phyloP scores from a whole-genome alignment of 2,113 vertebrate species.

The Pseudorectes ferrugineus region DNA sequence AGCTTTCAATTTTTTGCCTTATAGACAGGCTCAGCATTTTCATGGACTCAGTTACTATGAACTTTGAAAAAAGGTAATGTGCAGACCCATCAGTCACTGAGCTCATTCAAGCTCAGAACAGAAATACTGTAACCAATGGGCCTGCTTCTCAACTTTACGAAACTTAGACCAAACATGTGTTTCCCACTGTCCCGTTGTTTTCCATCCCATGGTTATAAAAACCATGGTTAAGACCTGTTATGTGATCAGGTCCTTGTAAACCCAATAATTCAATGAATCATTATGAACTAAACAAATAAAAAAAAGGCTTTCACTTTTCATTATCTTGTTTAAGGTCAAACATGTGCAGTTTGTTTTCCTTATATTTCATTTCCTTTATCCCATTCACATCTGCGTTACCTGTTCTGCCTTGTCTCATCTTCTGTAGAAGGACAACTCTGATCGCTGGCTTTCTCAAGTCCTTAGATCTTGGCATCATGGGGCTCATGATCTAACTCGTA shows the following conservation, averaged over 20 bases:
- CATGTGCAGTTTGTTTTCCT: background rate
- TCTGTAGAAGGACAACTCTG: background rate
- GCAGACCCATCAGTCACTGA: background rate
- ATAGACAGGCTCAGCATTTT: background rate
- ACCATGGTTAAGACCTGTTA: background rate
- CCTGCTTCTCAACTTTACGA: background rate
- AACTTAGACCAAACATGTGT: background rate
- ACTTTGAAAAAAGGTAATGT: background rate
- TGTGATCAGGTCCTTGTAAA: background rate
- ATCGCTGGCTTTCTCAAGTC: background rate
- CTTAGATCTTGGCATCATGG: fast-evolving
- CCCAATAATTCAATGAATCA: background rate
- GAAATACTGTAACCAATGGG: background rate
- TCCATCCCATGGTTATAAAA: background rate
- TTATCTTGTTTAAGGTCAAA: background rate
- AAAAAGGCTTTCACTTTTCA: background rate
- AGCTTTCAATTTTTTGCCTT: background rate
- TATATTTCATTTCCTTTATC: background rate
- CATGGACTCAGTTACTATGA: background rate
- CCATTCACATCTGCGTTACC: background rate
- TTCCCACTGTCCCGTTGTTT: background rate
- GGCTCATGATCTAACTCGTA: background rate
- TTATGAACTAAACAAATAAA: background rate
- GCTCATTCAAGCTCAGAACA: background rate
- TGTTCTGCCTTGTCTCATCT: background rate